These are phyloP conservation scores for Helicoverpa assulta DNA, from an alignment of 2,888 invertebrate genomes.

Conservation along the genomic window DNA sequence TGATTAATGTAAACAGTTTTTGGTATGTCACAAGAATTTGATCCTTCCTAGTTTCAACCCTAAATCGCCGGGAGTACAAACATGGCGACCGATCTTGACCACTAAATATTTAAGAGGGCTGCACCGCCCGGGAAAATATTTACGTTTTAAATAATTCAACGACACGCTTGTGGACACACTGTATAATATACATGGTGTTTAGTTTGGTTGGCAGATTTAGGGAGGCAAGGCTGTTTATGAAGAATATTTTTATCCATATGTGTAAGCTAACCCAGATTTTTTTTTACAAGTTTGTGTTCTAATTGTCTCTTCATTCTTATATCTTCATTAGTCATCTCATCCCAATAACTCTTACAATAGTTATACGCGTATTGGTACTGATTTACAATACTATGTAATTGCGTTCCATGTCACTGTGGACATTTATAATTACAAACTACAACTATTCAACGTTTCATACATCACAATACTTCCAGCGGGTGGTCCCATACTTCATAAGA, in stretches of 20 bases:
- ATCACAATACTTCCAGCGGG: not conserved
- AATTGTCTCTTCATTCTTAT: too few relatives aligned
- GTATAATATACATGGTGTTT: slow-evolving; percentile 13
- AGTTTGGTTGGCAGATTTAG: slow-evolving; percentile 10
- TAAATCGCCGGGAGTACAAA: slow-evolving; percentile 1
- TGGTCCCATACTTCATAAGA: not conserved
- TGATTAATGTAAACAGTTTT: not conserved
- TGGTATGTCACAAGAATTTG: not conserved
- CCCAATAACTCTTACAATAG: too few relatives aligned
- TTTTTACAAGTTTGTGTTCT: not conserved
- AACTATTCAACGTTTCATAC: not conserved
- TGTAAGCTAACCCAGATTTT: too few relatives aligned
- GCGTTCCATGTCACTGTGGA: too few relatives aligned
- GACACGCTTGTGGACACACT: slow-evolving; percentile 16
- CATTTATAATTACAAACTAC: not conserved
- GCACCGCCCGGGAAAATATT: slow-evolving; percentile 10
- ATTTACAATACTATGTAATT: too few relatives aligned
- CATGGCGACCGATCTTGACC: slow-evolving; percentile 25
- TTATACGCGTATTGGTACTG: too few relatives aligned
- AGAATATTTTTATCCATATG: not conserved
- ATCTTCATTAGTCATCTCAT: too few relatives aligned
- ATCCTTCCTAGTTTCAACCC: not conserved
- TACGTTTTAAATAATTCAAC: slow-evolving; percentile 34
- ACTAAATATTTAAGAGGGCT: slow-evolving; percentile 15
- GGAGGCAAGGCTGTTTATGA: not conserved